Percentiles rank a stretch among this genome's conserved stretches.
These are phyloP conservation scores for Pterocles gutturalis DNA, from an alignment of 2,113 vertebrate genomes.

Conservation along the genomic window DNA sequence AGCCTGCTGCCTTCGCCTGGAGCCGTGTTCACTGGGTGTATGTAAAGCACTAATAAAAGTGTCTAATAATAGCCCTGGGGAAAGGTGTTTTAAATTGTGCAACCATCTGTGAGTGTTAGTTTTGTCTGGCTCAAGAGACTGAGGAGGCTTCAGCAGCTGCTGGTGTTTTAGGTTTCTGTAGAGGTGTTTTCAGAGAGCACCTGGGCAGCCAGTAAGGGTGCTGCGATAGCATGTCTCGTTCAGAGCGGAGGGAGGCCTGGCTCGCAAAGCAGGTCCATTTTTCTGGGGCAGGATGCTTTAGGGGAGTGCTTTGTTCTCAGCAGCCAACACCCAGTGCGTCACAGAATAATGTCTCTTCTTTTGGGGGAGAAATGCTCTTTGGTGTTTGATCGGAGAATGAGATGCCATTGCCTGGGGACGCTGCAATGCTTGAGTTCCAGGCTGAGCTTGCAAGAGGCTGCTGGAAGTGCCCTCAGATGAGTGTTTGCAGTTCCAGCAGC, in stretches of 20 bases:
- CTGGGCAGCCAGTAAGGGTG: background rate
- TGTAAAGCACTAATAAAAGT: background rate
- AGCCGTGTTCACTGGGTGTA: background rate
- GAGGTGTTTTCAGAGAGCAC: background rate
- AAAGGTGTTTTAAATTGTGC: background rate
- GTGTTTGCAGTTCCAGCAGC: background rate
- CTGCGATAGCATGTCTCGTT: background rate
- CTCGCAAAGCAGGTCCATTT: fast-evolving
- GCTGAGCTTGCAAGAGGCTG: background rate
- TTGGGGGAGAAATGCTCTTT: background rate
- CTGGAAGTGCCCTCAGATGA: background rate
- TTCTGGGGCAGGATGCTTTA: background rate
- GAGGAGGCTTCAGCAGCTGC: background rate
- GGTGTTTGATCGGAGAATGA: background rate
- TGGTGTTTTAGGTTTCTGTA: background rate
- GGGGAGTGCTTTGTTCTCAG: background rate
- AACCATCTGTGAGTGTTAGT: background rate
- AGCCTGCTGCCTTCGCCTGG: background rate
- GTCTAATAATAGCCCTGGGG: background rate
- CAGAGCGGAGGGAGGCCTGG: background rate
- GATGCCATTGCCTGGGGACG: background rate
- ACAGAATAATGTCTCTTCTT: background rate
- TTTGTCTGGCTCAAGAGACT: background rate
- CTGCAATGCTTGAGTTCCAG: background rate
- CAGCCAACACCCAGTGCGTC: background rate